These are phyloP conservation scores for Andricus grossulariae DNA, from an alignment of 1,140 invertebrate genomes.

Conservation along the genomic window DNA sequence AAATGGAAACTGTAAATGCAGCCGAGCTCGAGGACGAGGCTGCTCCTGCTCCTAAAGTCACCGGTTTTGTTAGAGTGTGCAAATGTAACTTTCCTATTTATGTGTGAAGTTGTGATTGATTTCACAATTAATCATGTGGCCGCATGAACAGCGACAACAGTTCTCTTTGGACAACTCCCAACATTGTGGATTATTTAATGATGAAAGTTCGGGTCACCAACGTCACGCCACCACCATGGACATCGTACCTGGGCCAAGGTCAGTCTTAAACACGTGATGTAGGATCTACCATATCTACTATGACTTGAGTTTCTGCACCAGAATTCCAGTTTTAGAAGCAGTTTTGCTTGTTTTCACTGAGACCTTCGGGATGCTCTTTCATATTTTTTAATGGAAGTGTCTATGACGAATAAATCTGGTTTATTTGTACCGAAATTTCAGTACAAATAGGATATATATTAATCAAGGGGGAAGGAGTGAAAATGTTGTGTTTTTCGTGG, in stretches of 20 bases:
- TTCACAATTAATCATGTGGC: neutral
- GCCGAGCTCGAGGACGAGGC: slow-evolving; percentile 48
- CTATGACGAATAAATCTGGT: too few relatives aligned
- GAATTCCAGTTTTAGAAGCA: too few relatives aligned
- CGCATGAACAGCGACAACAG: slow-evolving; percentile 7
- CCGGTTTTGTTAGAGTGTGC: neutral
- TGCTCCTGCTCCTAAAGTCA: slow-evolving; percentile 33
- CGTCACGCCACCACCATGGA: slow-evolving; percentile 49
- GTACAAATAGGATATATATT: too few relatives aligned
- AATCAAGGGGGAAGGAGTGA: too few relatives aligned
- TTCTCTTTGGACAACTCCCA: slow-evolving; percentile 23
- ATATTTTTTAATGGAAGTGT: too few relatives aligned
- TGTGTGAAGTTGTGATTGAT: neutral
- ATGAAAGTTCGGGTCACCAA: slow-evolving; percentile 39
- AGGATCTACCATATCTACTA: slow-evolving; percentile 18
- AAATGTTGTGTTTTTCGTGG: too few relatives aligned
- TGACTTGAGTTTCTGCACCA: too few relatives aligned
- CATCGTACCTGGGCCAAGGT: slow-evolving; percentile 53
- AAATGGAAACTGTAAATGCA: slow-evolving; percentile 31
- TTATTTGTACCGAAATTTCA: too few relatives aligned
- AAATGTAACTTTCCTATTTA: neutral
- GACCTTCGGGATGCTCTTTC: too few relatives aligned
- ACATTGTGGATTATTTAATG: slow-evolving; percentile 12
- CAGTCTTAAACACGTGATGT: slow-evolving; percentile 49
- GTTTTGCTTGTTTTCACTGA: too few relatives aligned